Evolutionary conservation across 2,113 vertebrate genomes (phyloP).

Genomic region (Ammospiza nelsoni): DNA sequence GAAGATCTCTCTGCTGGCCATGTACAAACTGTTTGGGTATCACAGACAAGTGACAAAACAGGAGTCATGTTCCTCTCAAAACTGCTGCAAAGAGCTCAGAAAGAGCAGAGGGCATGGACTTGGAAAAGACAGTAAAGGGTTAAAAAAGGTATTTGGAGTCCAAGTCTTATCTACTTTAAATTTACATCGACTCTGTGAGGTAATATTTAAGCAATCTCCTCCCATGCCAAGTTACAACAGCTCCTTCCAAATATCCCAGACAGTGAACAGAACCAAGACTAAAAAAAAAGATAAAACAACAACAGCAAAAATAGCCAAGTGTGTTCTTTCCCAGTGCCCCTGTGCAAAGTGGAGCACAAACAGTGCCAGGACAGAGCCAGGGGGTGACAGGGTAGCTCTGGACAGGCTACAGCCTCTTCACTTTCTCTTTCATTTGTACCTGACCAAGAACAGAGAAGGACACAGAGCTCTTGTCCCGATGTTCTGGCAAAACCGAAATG

Average conservation of each 20-base stretch:
- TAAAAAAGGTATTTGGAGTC: background rate
- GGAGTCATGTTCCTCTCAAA: background rate
- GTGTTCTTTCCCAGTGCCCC: background rate
- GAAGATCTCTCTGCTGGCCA: background rate
- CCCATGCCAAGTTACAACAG: background rate
- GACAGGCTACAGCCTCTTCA: background rate
- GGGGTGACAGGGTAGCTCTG: background rate
- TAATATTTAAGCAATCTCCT: slow-evolving; percentile 23
- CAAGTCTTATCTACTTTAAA: slow-evolving; percentile 18
- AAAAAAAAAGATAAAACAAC: background rate
- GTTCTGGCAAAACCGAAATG: slow-evolving; percentile 16
- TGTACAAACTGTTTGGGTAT: background rate
- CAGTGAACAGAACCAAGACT: background rate
- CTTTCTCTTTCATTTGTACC: background rate
- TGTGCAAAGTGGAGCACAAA: background rate
- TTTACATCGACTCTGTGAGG: background rate
- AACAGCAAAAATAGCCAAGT: fast-evolving
- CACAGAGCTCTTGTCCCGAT: background rate
- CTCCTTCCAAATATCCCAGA: slow-evolving; percentile 22
- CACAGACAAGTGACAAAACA: background rate
- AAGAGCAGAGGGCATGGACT: background rate
- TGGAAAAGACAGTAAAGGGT: background rate
- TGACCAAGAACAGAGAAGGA: background rate
- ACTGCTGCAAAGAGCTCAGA: background rate
- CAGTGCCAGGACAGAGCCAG: background rate